Evolutionary conservation across 2,888 invertebrate species (phyloP).

Genomic region (Julus scandinavius): DNA sequence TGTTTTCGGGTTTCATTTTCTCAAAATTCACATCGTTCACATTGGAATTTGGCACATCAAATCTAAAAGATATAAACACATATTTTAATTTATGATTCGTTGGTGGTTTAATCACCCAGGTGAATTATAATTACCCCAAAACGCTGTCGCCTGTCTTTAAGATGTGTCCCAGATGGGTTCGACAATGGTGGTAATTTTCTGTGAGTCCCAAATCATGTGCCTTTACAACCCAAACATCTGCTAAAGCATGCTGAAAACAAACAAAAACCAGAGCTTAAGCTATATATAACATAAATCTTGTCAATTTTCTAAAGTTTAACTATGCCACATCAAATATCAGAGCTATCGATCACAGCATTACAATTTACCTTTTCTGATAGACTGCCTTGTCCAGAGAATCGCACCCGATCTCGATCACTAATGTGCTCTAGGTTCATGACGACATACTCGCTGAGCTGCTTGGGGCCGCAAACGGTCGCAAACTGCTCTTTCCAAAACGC

Average conservation of each 20-base stretch:
- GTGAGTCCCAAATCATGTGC: slow-evolving; percentile 85
- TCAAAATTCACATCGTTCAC: slow-evolving; percentile 91
- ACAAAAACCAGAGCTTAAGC: slow-evolving; percentile 47
- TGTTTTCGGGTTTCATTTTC: slow-evolving; percentile 72
- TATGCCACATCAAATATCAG: no score
- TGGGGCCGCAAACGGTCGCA: slow-evolving; percentile 86
- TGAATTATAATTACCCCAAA: slow-evolving; percentile 75
- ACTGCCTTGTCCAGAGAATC: slow-evolving; percentile 88
- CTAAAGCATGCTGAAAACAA: slow-evolving; percentile 70
- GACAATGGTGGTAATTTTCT: slow-evolving; percentile 81
- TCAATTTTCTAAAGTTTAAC: no score
- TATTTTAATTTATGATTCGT: no score
- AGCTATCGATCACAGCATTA: no score
- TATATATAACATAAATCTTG: no score
- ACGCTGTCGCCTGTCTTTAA: slow-evolving; percentile 93
- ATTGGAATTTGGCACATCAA: slow-evolving; percentile 89
- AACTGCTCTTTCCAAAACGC: slow-evolving; percentile 90
- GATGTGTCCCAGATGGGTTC: slow-evolving; percentile 94
- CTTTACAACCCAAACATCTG: slow-evolving; percentile 94
- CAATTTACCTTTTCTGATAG: slow-evolving; percentile 77
- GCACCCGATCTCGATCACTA: slow-evolving; percentile 77
- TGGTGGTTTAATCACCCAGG: background rate
- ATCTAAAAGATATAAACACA: slow-evolving; percentile 69
- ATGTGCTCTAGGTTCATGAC: slow-evolving; percentile 94
- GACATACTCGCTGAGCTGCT: slow-evolving; percentile 89